Evolutionary conservation across 53 echinoderm and acorn worm genomes (phyloP), one percentile per base, ranked within the genome.

Genomic region (Apostichopus leukothele): DNA sequence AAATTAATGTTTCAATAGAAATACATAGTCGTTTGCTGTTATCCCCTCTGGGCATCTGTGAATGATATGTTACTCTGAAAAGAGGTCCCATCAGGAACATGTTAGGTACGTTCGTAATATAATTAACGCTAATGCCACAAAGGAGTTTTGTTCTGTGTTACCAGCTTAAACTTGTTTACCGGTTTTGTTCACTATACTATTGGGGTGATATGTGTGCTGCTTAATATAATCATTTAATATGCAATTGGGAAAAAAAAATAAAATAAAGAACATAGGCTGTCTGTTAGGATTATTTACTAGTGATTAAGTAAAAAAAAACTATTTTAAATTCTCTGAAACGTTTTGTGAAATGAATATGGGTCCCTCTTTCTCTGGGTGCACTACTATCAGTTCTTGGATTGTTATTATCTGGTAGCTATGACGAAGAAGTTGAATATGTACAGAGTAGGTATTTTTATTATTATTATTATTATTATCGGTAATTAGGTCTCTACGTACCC

Each of bases 261-360:
- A 71, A 71, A 71, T n/a, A 13, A 71, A 19, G 71, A 71, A 71
- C 18, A 71, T 71, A n/a, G 71, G 71, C 71, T 71, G 71, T 71
- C 71, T 18, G 71, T 71, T n/a, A 71, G 18, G 18, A 19, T 71
- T 71, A 71, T n/a, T 71, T 71, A 71, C 18, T 6, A 71, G 6
- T 16, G n/a, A 71, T 71, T 19, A 71, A 71, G 20, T 71, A 0
- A 57, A 57, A 6, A n/a, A 71, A 6, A n/a, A 71, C 18, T 71
- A 19, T 71, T 19, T 18, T 39, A 39, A 19, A 71, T 19, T 71
- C n/a, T 71, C 71, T 71, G 16, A 71, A 71, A 71, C 6, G 39
- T 39, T 71, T 71, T 71, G 71, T n/a, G 71, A 71, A 71, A n/a
- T n/a, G 71, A 71, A 16, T 71, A 71, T 14, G 18, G 39, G 39